phyloP scores from a whole-genome alignment of 2,888 invertebrate genomes.

The Acrocera orbiculus region DNA sequence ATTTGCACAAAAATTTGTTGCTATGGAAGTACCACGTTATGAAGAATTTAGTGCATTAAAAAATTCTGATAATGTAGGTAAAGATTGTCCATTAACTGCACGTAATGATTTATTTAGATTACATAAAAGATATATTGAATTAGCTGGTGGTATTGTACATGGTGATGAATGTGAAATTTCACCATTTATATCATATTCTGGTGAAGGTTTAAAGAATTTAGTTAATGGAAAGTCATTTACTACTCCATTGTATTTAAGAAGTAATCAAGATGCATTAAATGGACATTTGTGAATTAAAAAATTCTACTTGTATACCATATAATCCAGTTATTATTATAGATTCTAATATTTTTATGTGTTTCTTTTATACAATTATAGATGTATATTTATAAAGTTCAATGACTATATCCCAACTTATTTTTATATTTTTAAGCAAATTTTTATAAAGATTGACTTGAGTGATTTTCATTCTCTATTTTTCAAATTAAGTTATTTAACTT shows the following conservation, averaged over 20 bases:
- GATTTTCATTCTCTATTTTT: too few relatives aligned
- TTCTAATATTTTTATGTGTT: slow-evolving; percentile 5
- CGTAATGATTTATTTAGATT: slow-evolving; percentile 55
- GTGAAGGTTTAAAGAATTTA: slow-evolving; percentile 59
- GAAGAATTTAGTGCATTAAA: slow-evolving; percentile 96
- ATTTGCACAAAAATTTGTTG: slow-evolving; percentile 77
- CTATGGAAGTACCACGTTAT: slow-evolving; percentile 79
- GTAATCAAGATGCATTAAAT: slow-evolving; percentile 27
- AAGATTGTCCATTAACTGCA: slow-evolving; percentile 84
- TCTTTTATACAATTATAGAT: too few relatives aligned
- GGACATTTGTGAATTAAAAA: slow-evolving; percentile 21
- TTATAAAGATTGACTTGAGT: too few relatives aligned
- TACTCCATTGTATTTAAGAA: slow-evolving; percentile 42
- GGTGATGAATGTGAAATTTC: slow-evolving; percentile 71
- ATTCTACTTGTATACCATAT: slow-evolving; percentile 1
- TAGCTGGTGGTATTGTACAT: slow-evolving; percentile 61
- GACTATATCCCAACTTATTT: too few relatives aligned
- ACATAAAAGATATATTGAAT: slow-evolving; percentile 60
- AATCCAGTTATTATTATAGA: slow-evolving; percentile 1
- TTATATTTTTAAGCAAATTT: too few relatives aligned
- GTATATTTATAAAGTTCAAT: too few relatives aligned
- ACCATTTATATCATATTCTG: slow-evolving; percentile 75
- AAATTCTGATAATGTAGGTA: slow-evolving; percentile 71
- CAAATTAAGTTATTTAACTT: too few relatives aligned
- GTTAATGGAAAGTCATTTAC: slow-evolving; percentile 51